phyloP scores from a whole-genome alignment of 2,113 vertebrate genomes.

The Ginglymostoma cirratum region DNA sequence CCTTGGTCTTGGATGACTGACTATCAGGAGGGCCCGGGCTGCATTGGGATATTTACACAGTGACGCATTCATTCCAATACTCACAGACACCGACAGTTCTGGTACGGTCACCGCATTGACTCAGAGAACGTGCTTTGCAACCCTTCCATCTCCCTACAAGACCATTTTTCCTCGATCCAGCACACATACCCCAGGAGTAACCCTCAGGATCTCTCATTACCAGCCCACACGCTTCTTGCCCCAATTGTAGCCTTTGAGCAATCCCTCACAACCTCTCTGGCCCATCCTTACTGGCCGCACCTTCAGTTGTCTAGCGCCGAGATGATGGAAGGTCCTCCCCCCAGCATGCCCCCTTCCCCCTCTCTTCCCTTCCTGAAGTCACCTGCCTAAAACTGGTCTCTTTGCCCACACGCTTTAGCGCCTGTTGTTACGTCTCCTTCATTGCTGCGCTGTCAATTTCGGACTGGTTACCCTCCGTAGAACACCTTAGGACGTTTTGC shows the following conservation, averaged over 20 bases:
- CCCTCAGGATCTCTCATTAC: not conserved
- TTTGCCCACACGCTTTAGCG: no score
- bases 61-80: not conserved
- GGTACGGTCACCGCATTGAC: not conserved
- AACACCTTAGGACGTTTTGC: not conserved
- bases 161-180: no score
- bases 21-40: not conserved
- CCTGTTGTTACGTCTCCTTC: not conserved
- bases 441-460: not conserved
- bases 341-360: no score
- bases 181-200: not conserved
- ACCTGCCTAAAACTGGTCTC: no score
- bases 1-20: not conserved
- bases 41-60: not conserved
- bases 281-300: not conserved
- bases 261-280: not conserved
- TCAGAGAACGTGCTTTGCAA: not conserved
- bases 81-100: not conserved
- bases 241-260: not conserved
- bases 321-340: not conserved
- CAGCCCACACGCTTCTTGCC: not conserved
- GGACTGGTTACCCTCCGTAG: not conserved
- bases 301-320: not conserved
- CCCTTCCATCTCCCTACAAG: not conserved
- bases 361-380: not conserved